Evolutionary conservation across 2,888 invertebrate genomes (phyloP), one percentile per base, ranked within the genome.

Genomic region (Gonocerus acuteangulatus): DNA sequence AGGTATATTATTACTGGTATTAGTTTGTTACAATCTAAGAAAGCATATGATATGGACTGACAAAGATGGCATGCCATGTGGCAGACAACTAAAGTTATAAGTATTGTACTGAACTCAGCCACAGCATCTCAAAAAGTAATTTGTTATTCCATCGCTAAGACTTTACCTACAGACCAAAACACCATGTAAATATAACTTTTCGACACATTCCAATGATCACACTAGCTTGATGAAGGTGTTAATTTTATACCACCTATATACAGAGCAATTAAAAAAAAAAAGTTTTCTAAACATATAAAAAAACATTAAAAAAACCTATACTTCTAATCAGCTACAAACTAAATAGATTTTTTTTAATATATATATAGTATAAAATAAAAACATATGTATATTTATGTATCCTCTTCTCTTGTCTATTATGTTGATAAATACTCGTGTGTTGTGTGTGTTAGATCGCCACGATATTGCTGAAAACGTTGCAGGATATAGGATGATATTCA

Each of bases 31-130:
- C 60, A 48, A 54, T 56, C 64, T 65, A 65, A 62, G 56, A 64
- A 64, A 65, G 64, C 64, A 61, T 64, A 58, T 65, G 64, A 65
- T 65, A 65, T 68, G 64, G 64, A 64, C 60, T 62, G 22, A 47
- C 13, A 57, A 57, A 57, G 54, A 54, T 54, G 54, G 54, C 54
- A 23, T 54, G 54, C 54, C 54, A 57, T 15, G 27, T 47, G 57
- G 57, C 57, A 34, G 47, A 57, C 44, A 57, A 54, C 54, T 54
- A 54, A 57, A 57, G 47, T 45, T 47, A 57, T 44, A 57, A 36
- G 42, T 54, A 54, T 54, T 54, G 54, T 54, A 54, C 54, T 54
- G 54, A 39, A 42, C 34, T 57, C 47, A 45, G 57, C 57, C 57
- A 57, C 57, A 54, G 54, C 54, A 39, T 54, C 54, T 54, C 23